Base-by-base conservation (phyloP, 2,888 invertebrate genomes). In the Diarsia brunnea region DNA sequence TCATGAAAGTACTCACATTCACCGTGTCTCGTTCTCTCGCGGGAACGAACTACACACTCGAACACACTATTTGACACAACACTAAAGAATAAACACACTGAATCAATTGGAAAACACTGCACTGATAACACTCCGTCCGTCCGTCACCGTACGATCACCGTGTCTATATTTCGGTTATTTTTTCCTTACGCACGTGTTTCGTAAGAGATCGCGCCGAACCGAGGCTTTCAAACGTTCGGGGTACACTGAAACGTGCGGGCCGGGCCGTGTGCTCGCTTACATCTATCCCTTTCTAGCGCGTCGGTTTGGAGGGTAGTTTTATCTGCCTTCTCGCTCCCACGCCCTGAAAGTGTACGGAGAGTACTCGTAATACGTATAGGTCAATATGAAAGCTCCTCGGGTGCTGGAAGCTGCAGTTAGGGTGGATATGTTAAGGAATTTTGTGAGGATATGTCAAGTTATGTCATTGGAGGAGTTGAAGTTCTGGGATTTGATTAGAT, bases 371-470 rank as follows among this genome's bases (percentile, higher is more conserved):
- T 96, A 96, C 94, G 96, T 96, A 96, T 96, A 96, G 96, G 96
- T 96, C 96, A 96, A 96, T 96, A 96, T 96, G 95, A 96, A 95
- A 95, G 94, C 95, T 96, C 92, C 95, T 95, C 95, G 95, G 95
- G 94, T 93, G 93, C 95, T 93, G 96, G 96, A 96, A 95, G 96
- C 96, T 96, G 96, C 93, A 95, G 93, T 93, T 95, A 94, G 94
- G 95, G 94, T 95, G 91, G 75, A 93, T 91, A 93, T 87, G 78
- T 79, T 75, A 24, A 63, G 60, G 69, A 79, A 69, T 78, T 81
- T 87, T 87, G 81, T 77, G 51, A 66, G 85, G 83, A 87, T 82
- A 68, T 84, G 85, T 86, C 85, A 87, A 84, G 84, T 81, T 83
- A 82, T 84, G 89, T 85, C 86, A 85, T 73, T 71, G 67, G 70